Evolutionary conservation across 2,113 vertebrate genomes (phyloP).

Genomic region (Heterotis niloticus): DNA sequence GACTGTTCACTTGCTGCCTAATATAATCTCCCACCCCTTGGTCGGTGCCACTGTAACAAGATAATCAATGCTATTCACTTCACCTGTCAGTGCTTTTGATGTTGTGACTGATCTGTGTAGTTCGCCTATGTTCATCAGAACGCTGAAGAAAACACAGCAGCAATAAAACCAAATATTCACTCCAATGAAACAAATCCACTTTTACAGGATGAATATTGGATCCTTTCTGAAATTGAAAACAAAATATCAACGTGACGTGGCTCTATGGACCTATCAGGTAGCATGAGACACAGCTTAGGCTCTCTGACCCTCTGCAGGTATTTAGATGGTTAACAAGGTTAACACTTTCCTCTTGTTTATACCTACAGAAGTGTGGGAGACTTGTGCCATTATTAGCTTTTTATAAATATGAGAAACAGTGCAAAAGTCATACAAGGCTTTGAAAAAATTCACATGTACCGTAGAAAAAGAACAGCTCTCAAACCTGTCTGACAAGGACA

Average conservation of each 20-base stretch:
- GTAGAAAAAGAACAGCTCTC: neutral
- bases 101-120: too few species aligned
- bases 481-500: slow-evolving; percentile 9
- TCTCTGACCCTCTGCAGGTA: neutral
- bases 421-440: neutral
- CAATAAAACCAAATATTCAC: neutral
- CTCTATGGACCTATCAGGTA: neutral
- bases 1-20: too few species aligned
- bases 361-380: neutral
- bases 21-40: too few species aligned
- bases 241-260: neutral
- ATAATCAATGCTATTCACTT: too few species aligned
- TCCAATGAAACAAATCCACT: neutral
- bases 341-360: neutral
- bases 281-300: neutral
- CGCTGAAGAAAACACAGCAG: neutral
- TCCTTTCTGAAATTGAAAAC: neutral
- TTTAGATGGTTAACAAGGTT: neutral
- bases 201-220: neutral
- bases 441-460: neutral
- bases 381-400: neutral
- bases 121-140: neutral
- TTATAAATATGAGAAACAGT: neutral
- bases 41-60: too few species aligned
- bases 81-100: too few species aligned